phyloP scores from a whole-genome alignment of 1,140 invertebrate species.

The Oedothorax gibbosus region DNA sequence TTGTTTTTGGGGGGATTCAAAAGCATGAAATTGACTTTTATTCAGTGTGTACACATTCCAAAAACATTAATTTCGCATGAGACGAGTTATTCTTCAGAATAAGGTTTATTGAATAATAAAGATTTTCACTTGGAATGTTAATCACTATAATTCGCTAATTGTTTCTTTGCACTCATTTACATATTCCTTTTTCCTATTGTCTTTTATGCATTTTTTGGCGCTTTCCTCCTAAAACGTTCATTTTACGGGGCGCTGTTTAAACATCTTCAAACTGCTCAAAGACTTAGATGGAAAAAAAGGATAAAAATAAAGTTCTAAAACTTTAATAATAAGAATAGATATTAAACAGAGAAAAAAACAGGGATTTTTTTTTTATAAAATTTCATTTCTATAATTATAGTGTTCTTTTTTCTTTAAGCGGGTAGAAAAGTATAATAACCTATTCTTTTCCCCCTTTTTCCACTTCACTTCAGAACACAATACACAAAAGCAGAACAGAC shows the following conservation, averaged over 20 bases:
- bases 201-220: not conserved
- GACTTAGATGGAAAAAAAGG: constrained; percentile 11
- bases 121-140: constrained; percentile 43
- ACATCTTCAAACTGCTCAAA: constrained; percentile 55
- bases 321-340: constrained; percentile 50
- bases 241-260: constrained; percentile 47
- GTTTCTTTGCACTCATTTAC: constrained; percentile 45
- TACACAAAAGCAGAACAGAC: constrained; percentile 41
- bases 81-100: constrained; percentile 2
- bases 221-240: constrained; percentile 50
- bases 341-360: constrained; percentile 51
- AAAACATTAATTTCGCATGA: constrained; percentile 36
- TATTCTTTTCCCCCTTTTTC: constrained; percentile 6
- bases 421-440: constrained; percentile 44
- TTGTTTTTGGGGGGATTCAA: no score
- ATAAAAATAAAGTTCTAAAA: constrained; percentile 11
- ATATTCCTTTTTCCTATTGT: constrained; percentile 35
- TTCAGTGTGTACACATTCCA: constrained; percentile 8
- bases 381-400: constrained; percentile 59
- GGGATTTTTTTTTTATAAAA: constrained; percentile 29
- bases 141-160: constrained; percentile 56
- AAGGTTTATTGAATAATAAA: constrained; percentile 13
- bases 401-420: constrained; percentile 42
- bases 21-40: not conserved
- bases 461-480: not conserved